These are phyloP conservation scores for Promerops cafer DNA, from an alignment of 2,113 vertebrate genomes.

Conservation along the genomic window DNA sequence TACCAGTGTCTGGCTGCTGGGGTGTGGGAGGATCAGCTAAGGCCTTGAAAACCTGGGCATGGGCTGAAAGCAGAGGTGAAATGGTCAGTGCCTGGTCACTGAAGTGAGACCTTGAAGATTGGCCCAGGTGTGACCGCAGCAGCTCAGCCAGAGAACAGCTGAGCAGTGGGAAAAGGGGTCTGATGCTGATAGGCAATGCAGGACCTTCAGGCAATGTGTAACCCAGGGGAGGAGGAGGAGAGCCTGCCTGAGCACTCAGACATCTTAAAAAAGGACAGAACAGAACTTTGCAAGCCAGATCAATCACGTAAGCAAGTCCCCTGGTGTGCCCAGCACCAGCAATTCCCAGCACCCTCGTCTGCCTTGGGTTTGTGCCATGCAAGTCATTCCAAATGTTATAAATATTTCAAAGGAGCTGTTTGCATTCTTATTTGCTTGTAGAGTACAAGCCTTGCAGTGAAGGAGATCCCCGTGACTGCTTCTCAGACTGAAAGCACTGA, in stretches of 20 bases:
- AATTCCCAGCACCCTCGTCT: not conserved
- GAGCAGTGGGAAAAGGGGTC: not conserved
- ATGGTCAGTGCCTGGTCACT: not conserved
- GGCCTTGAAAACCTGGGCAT: not conserved
- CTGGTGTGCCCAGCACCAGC: accelerated
- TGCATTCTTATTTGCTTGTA: not conserved
- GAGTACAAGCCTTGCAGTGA: not conserved
- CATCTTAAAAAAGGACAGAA: not conserved
- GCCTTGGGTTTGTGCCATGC: not conserved
- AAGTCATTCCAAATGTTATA: not conserved
- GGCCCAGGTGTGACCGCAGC: not conserved
- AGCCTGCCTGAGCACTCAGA: not conserved
- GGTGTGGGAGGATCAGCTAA: not conserved
- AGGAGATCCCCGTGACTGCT: not conserved
- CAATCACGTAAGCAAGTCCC: not conserved
- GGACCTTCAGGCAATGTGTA: not conserved
- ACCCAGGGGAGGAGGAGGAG: not conserved
- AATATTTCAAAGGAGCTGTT: slow-evolving; percentile 8
- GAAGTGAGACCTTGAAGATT: not conserved
- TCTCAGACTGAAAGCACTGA: not conserved
- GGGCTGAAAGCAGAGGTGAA: not conserved
- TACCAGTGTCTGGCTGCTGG: not conserved
- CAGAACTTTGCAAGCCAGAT: not conserved
- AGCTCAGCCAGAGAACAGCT: not conserved
- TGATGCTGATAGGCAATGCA: not conserved